A percentile compares a stretch with the other conserved stretches of the same genome.
Evolutionary conservation across 2,113 vertebrate genomes (phyloP).

Genomic region (Sebastes schlegelii): DNA sequence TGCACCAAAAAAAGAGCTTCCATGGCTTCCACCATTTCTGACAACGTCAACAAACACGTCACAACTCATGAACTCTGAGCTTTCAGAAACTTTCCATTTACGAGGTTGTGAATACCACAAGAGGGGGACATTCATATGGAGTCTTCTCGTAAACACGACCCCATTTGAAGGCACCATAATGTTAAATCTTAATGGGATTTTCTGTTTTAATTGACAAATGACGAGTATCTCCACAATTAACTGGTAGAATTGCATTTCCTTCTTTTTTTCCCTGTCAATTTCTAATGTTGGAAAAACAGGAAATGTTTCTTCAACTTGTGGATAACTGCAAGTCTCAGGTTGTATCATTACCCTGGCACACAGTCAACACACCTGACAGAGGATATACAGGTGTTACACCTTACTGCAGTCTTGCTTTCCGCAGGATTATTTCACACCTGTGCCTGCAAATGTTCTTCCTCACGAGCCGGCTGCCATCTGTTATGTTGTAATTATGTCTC

Average conservation of each 20-base stretch:
- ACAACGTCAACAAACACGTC: too few relatives aligned
- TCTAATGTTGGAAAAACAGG: background rate
- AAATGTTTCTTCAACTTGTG: background rate
- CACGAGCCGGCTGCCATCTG: conserved; percentile 9
- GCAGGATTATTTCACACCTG: conserved; percentile 32
- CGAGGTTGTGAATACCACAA: too few relatives aligned
- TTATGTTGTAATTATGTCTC: background rate
- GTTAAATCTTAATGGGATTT: background rate
- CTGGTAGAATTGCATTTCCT: background rate
- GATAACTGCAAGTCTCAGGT: background rate
- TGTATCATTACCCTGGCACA: background rate
- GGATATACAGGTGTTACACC: conserved; percentile 17
- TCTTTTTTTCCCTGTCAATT: background rate
- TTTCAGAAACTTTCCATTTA: too few relatives aligned
- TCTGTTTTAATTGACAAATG: background rate
- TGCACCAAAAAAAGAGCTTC: too few relatives aligned
- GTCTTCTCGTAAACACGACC: too few relatives aligned
- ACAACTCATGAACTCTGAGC: too few relatives aligned
- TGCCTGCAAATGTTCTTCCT: background rate
- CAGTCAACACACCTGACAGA: conserved; percentile 8
- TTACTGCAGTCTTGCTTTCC: background rate
- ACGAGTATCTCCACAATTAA: background rate
- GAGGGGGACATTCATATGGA: too few relatives aligned
- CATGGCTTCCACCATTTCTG: too few relatives aligned
- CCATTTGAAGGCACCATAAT: too few relatives aligned